Conservation (phyloP, 2,113 vertebrate genomes). For the Cepphus grylle region DNA sequence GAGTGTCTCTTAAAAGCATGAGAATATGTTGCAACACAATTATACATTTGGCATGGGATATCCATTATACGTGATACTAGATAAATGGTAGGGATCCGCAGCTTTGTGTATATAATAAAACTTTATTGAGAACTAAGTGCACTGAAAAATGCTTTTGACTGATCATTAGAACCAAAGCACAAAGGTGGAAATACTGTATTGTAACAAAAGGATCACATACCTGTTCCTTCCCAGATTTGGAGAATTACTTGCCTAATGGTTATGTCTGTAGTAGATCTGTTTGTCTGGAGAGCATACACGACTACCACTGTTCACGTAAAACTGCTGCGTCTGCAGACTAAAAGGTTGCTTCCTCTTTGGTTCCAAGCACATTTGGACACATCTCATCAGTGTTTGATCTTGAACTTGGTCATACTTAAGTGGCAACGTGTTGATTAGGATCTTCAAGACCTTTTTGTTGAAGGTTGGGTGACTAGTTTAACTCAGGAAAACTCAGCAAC, state of each 20-base stretch:
- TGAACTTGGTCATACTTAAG: background rate
- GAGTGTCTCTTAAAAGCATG: background rate
- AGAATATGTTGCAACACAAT: background rate
- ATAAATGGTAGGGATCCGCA: background rate
- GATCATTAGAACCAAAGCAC: background rate
- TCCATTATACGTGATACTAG: background rate
- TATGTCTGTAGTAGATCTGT: background rate
- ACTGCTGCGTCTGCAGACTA: background rate
- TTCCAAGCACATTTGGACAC: background rate
- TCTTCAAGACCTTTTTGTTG: background rate
- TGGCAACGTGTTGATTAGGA: background rate
- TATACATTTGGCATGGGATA: background rate
- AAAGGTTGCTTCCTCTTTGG: background rate
- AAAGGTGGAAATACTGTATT: background rate
- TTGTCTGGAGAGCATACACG: background rate
- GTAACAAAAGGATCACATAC: background rate
- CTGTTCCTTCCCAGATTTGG: background rate
- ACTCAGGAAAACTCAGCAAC: background rate
- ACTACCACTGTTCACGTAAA: background rate
- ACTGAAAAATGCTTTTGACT: background rate
- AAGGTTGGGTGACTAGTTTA: background rate
- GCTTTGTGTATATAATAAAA: background rate
- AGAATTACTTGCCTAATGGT: background rate
- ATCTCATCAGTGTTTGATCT: background rate
- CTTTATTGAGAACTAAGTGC: background rate